phyloP scores from a whole-genome alignment of 2,888 invertebrate species.

The Eustalomyia histrio region DNA sequence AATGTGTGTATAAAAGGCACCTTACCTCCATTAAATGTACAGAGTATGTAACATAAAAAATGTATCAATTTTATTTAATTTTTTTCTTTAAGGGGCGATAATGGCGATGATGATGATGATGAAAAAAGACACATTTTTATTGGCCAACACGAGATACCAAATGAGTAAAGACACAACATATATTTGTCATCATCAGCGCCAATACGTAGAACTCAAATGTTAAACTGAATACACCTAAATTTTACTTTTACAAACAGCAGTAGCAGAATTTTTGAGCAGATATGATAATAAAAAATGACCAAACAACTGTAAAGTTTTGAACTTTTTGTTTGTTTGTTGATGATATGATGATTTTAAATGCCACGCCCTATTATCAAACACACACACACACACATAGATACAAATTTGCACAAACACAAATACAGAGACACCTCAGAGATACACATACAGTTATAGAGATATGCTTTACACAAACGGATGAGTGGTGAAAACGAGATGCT shows the following conservation, averaged over 20 bases:
- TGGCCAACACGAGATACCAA: slow-evolving; percentile 30
- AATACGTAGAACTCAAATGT: slow-evolving; percentile 34
- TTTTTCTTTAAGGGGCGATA: neutral
- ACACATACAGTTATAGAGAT: slow-evolving; percentile 10
- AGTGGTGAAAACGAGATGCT: slow-evolving; percentile 21
- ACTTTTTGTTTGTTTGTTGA: slow-evolving; percentile 14
- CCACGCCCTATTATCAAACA: slow-evolving; percentile 49
- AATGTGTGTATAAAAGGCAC: neutral
- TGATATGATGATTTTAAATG: slow-evolving; percentile 30
- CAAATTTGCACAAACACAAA: neutral
- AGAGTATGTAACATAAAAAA: neutral
- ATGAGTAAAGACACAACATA: slow-evolving; percentile 3
- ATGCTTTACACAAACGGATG: slow-evolving; percentile 19
- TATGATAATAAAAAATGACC: slow-evolving; percentile 54
- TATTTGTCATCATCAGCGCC: slow-evolving; percentile 29
- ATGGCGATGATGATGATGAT: neutral
- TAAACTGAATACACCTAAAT: slow-evolving; percentile 11
- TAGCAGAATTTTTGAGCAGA: slow-evolving; percentile 29
- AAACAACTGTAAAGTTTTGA: slow-evolving; percentile 23
- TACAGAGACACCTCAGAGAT: neutral
- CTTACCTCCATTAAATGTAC: neutral
- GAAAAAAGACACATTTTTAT: slow-evolving; percentile 3
- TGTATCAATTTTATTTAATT: slow-evolving; percentile 7
- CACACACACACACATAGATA: slow-evolving; percentile 10
- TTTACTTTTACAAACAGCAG: slow-evolving; percentile 4